These are phyloP conservation scores for Isoperla grammatica DNA, from an alignment of 2,888 invertebrate genomes.

Conservation along the genomic window DNA sequence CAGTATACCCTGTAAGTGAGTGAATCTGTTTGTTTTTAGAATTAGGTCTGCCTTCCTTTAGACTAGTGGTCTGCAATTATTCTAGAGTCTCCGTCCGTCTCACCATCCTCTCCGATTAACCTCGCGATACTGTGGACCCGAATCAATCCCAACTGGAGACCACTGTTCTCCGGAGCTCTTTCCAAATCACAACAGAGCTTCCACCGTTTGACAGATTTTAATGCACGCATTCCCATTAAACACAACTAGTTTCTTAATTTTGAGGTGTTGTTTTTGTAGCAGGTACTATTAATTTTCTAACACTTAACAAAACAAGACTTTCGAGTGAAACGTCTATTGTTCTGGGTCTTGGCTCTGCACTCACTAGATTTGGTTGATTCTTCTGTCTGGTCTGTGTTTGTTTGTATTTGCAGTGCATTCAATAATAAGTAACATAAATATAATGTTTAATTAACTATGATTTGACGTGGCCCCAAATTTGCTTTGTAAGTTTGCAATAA, in stretches of 20 bases:
- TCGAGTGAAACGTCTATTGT: background rate
- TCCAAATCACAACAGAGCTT: slow-evolving; percentile 5
- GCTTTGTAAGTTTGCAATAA: background rate
- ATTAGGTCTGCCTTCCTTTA: slow-evolving; percentile 33
- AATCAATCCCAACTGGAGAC: slow-evolving; percentile 27
- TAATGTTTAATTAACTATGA: slow-evolving; percentile 2
- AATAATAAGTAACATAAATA: background rate
- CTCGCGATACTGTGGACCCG: background rate
- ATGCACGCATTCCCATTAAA: slow-evolving; percentile 25
- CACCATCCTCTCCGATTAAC: background rate
- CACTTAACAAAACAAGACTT: background rate
- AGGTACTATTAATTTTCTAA: background rate
- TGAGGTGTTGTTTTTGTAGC: slow-evolving; percentile 12
- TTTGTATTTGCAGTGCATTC: slow-evolving; percentile 6
- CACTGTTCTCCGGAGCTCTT: slow-evolving; percentile 30
- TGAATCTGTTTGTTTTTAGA: slow-evolving; percentile 33
- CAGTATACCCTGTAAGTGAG: slow-evolving; percentile 40
- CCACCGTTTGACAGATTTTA: slow-evolving; percentile 19
- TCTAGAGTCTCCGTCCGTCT: background rate
- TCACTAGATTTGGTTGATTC: background rate
- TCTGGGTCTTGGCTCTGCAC: background rate
- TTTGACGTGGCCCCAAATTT: slow-evolving; percentile 9
- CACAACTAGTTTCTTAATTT: slow-evolving; percentile 21
- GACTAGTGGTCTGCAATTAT: slow-evolving; percentile 33
- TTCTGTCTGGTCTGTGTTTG: slow-evolving; percentile 3